Percentiles rank a stretch among this genome's conserved stretches.
Evolutionary conservation across 2,113 vertebrate species (phyloP).

Genomic region (Lepus timidus): DNA sequence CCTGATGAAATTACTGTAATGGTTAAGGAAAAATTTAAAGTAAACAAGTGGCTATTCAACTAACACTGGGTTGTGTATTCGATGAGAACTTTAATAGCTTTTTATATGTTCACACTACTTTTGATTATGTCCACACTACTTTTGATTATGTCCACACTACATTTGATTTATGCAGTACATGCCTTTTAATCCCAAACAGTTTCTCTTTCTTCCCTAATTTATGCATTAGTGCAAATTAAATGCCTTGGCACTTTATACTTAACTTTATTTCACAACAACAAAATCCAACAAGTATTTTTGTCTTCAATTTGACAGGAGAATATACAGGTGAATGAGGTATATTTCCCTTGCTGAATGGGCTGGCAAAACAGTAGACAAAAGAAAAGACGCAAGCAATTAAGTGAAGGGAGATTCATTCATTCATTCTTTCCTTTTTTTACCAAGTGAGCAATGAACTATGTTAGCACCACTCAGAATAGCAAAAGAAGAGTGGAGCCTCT

Average conservation of each 20-base stretch:
- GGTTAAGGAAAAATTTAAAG: not conserved
- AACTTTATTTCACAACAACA: not conserved
- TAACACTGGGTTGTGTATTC: not conserved
- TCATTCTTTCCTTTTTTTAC: not conserved
- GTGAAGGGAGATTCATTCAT: not conserved
- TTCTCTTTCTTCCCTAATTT: not conserved
- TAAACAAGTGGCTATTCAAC: not conserved
- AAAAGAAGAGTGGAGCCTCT: not conserved
- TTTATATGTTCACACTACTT: not conserved
- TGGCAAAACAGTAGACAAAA: not conserved
- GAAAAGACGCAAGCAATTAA: not conserved
- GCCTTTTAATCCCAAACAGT: not conserved
- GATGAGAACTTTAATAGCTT: not conserved
- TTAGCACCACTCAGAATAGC: not conserved
- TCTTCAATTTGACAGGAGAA: not conserved
- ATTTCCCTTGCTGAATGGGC: not conserved
- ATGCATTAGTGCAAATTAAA: not conserved
- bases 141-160: not conserved
- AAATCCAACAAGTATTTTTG: not conserved
- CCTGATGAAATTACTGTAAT: not conserved
- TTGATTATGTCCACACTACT: not conserved
- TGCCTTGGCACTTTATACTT: not conserved
- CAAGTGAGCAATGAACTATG: not conserved
- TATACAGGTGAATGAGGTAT: not conserved
- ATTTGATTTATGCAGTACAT: not conserved